phyloP scores from a whole-genome alignment of 2,113 vertebrate species.

The Alligator mississippiensis region DNA sequence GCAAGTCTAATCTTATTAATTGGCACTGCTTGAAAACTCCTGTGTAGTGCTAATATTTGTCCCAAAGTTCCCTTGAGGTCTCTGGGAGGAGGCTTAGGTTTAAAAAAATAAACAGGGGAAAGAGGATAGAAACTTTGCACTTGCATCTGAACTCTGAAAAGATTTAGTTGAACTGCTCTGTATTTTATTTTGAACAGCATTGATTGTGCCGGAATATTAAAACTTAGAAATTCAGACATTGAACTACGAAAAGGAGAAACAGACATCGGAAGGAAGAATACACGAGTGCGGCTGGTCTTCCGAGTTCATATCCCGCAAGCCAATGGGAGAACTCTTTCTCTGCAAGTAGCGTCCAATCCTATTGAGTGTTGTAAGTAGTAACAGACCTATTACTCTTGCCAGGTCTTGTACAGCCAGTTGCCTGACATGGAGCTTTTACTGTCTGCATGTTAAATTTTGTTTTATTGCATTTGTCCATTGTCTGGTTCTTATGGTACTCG shows the following conservation, averaged over 20 bases:
- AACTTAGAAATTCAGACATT: constrained; percentile 95
- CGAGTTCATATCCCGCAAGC: constrained; percentile 93
- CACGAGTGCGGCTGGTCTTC: constrained; percentile 91
- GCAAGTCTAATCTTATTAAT: neutral
- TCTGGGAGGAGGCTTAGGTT: neutral
- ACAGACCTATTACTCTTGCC: neutral
- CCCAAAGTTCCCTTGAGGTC: neutral
- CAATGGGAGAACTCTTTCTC: constrained; percentile 88
- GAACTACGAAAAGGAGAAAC: constrained; percentile 97
- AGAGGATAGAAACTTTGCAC: neutral
- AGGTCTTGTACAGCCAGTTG: neutral
- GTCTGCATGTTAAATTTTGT: rapidly evolving
- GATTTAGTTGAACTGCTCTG: neutral
- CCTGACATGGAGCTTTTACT: neutral
- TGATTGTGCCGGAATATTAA: constrained; percentile 94
- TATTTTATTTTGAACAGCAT: constrained; percentile 80
- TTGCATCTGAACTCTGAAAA: neutral
- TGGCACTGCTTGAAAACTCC: neutral
- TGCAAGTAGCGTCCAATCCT: constrained; percentile 92
- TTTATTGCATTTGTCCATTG: neutral
- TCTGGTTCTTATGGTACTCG: neutral
- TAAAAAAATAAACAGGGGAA: neutral
- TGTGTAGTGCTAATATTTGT: neutral
- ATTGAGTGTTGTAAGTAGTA: constrained; percentile 95
- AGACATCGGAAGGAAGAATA: constrained; percentile 96